Evolutionary conservation across 2,797 vertebrate species (phyloP).

Genomic region (Hemibagrus guttatus): DNA sequence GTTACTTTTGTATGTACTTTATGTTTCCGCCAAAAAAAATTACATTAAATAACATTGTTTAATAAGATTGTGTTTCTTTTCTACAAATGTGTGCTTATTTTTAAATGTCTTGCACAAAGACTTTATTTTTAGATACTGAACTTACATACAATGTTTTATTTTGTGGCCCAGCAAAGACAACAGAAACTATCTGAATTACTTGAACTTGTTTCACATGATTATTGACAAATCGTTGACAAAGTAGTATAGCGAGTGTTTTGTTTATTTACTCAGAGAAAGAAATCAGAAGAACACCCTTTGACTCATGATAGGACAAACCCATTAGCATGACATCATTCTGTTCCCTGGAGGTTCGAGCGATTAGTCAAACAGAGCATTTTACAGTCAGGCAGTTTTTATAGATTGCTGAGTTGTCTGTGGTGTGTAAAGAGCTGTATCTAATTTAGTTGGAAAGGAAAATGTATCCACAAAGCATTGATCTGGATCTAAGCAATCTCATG

Average conservation of each 20-base stretch:
- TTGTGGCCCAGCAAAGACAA: background rate
- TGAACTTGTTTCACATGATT: background rate
- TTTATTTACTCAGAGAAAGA: background rate
- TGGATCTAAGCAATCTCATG: background rate
- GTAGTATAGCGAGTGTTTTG: background rate
- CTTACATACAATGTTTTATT: background rate
- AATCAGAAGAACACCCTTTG: background rate
- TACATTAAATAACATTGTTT: background rate
- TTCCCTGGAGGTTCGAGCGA: background rate
- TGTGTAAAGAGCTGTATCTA: conserved; percentile 43
- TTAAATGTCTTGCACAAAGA: background rate
- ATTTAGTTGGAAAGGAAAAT: conserved; percentile 36
- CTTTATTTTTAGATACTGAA: background rate
- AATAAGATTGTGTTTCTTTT: background rate
- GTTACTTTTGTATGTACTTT: background rate
- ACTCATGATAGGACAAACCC: background rate
- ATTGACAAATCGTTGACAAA: background rate
- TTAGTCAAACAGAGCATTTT: conserved; percentile 12
- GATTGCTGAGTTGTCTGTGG: conserved; percentile 22
- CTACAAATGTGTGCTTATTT: background rate
- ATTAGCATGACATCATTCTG: background rate
- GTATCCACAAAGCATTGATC: conserved; percentile 11
- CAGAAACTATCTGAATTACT: background rate
- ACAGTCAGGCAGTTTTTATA: conserved; percentile 13
- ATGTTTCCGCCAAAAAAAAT: background rate